Conservation (phyloP, 2,888 invertebrate genomes). For the Ophioninae sp. region DNA sequence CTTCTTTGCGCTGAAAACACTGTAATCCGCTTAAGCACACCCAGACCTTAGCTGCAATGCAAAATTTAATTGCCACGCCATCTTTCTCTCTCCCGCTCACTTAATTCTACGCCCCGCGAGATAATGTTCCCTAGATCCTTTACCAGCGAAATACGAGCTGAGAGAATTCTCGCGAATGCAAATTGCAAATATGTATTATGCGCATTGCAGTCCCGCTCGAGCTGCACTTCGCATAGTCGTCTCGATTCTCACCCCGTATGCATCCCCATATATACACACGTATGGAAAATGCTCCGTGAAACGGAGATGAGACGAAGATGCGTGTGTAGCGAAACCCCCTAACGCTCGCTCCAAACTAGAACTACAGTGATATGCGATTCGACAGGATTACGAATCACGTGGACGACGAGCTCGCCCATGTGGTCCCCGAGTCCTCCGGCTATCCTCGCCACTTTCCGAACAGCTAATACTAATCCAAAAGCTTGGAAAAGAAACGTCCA, state of each 20-base stretch:
- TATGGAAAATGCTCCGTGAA: background rate
- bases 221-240: background rate
- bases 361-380: background rate
- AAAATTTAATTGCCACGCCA: constrained; percentile 51
- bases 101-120: constrained; percentile 47
- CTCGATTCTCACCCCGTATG: background rate
- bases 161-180: constrained; percentile 44
- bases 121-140: constrained; percentile 65
- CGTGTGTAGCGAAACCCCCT: background rate
- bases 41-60: constrained; percentile 6
- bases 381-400: background rate
- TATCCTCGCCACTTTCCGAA: too few species aligned
- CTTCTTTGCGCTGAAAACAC: constrained; percentile 32
- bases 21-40: constrained; percentile 23
- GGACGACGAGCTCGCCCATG: background rate
- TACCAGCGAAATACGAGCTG: constrained; percentile 39
- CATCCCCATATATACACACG: background rate
- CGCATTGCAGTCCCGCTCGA: constrained; percentile 38
- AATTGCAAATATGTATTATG: constrained; percentile 59
- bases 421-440: background rate
- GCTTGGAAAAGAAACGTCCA: background rate
- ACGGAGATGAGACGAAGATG: background rate
- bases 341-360: background rate
- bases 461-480: background rate
- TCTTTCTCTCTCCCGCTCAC: background rate